Base-by-base conservation (phyloP, 2,113 vertebrate genomes). In the Misgurnus anguillicaudatus region DNA sequence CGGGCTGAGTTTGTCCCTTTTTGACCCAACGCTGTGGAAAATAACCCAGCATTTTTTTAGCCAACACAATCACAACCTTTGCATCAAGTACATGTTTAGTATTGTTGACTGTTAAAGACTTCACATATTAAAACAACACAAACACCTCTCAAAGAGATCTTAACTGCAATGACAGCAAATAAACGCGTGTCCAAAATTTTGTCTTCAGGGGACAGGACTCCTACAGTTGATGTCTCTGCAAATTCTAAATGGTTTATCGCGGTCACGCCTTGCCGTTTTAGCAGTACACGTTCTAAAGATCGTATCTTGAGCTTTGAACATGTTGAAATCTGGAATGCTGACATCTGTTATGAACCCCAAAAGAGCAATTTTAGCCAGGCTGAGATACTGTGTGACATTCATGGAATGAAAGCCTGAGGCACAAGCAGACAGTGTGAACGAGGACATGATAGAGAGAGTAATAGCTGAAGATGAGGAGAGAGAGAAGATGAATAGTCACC, bases 361-460 rank as follows among this genome's bases (percentile, higher is more conserved):
- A 75, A 75, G 73, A 64, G 42, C 60, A 75, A 75, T 75, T 75
- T 75, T 75, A 75, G 24, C 31, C 73, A 51, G 73, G 41, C 60
- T 51, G 73, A 75, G 60, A 64, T 42, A 75, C 73, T 53, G 60
- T 48, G 60, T 75, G 73, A 75, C 73, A 75, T 75, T 75, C 73
- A 75, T 75, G 73, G 60, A 75, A 75, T 75, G 73, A 75, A 75
- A 63, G 73, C 73, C 73, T 53, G 45, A 64, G 73, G 73, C 73
- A 53, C 73, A 51, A 51, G 73, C 36, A 39, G 73, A 75, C 41
- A 36, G 60, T 24, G 61, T 75, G 45, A 75, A 75, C 47, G 60
- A 64, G 73, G 73, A 75, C 73, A 75, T 51, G 73, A 75, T 38
- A 42, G 42, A 63, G 58, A 75, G 24, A 75, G 73, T 48, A 58